Evolutionary conservation across 2,797 vertebrate genomes (phyloP).

Genomic region (Graptemys geographica): DNA sequence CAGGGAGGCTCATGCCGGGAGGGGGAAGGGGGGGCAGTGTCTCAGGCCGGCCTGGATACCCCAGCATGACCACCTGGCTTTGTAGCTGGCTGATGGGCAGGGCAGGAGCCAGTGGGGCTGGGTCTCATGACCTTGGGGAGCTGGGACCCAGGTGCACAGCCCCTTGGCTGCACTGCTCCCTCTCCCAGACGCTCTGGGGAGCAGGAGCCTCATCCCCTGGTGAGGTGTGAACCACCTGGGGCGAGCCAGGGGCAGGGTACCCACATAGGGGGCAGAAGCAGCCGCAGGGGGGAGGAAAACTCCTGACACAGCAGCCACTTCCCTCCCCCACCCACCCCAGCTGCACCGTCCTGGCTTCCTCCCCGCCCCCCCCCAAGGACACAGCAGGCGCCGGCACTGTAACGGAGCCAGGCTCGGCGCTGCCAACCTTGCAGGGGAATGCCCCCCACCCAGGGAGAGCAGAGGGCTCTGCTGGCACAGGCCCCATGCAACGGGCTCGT

Average conservation of each 20-base stretch:
- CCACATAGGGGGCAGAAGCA: too few species aligned
- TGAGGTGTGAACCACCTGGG: neutral
- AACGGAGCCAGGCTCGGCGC: neutral
- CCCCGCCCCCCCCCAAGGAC: too few species aligned
- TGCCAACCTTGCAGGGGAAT: neutral
- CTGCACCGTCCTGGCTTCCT: neutral
- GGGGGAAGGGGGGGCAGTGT: neutral
- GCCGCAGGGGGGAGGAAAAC: fast-evolving
- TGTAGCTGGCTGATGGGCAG: neutral
- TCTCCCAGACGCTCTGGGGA: too few species aligned
- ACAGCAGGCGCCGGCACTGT: too few species aligned
- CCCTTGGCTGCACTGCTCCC: too few species aligned
- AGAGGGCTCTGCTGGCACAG: too few species aligned
- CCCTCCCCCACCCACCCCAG: too few species aligned
- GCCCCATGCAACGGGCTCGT: fast-evolving
- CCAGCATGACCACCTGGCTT: neutral
- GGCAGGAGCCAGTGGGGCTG: neutral
- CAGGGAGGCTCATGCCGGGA: too few species aligned
- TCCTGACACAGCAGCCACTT: too few species aligned
- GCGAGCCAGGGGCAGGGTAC: neutral
- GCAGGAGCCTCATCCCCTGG: neutral
- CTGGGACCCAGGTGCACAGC: neutral
- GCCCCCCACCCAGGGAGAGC: neutral
- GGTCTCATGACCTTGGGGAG: neutral
- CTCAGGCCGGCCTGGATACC: neutral